phyloP scores from a whole-genome alignment of 2,797 vertebrate species.

The Eulemur albifrons region DNA sequence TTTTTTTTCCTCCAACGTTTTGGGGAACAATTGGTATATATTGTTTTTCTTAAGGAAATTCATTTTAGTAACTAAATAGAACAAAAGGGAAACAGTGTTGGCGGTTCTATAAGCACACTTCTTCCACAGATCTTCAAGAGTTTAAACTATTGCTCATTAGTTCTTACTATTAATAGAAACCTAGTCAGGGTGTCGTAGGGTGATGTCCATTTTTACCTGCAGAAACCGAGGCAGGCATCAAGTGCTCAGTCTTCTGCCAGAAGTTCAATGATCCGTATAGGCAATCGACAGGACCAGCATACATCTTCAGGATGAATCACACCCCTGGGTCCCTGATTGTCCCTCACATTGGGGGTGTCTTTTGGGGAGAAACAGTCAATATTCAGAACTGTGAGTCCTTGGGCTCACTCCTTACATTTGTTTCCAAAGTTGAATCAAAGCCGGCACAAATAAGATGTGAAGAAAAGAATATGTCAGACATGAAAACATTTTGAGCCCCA shows the following conservation, averaged over 20 bases:
- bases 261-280: not conserved
- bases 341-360: not conserved
- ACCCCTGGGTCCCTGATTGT: not conserved
- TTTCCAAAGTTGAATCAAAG: not conserved
- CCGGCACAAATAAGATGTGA: not conserved
- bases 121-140: not conserved
- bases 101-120: not conserved
- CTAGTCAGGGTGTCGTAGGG: not conserved
- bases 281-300: not conserved
- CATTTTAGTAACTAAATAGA: not conserved
- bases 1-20: not conserved
- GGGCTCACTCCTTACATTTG: not conserved
- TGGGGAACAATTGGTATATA: not conserved
- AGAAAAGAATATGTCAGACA: not conserved
- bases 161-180: not conserved
- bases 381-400: not conserved
- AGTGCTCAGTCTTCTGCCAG: not conserved
- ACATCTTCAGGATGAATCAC: not conserved
- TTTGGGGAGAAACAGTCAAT: not conserved
- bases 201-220: not conserved
- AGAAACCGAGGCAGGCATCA: not conserved
- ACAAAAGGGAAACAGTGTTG: not conserved
- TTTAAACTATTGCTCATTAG: not conserved
- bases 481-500: not conserved
- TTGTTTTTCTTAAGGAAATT: not conserved